phyloP scores from a whole-genome alignment of 2,797 vertebrate species.

The Bradypus variegatus region DNA sequence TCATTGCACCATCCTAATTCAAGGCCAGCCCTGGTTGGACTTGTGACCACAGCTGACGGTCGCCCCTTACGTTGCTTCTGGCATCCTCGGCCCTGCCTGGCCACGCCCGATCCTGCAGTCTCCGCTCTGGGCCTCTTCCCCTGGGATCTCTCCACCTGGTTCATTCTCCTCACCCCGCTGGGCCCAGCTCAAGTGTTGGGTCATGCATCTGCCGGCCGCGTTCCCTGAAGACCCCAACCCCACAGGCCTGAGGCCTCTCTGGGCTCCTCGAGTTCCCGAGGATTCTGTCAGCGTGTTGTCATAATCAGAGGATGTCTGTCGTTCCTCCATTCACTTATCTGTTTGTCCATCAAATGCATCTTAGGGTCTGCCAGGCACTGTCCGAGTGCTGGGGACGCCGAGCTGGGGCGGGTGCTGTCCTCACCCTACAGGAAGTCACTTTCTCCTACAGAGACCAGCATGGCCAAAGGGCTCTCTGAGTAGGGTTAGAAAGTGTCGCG shows the following conservation, averaged over 20 bases:
- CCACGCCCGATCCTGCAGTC: fast-evolving
- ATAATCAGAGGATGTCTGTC: fast-evolving
- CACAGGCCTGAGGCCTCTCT: background rate
- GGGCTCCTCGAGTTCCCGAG: background rate
- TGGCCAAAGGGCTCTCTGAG: fast-evolving
- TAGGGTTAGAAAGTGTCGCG: background rate
- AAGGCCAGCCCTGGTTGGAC: fast-evolving
- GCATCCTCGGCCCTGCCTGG: background rate
- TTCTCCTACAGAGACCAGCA: background rate
- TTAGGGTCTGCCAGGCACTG: background rate
- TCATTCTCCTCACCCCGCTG: no score
- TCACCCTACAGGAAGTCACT: background rate
- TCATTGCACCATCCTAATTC: no score
- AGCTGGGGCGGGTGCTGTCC: background rate
- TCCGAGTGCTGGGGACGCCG: fast-evolving
- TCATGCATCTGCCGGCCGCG: background rate
- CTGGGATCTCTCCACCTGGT: no score
- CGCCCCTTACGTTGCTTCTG: background rate
- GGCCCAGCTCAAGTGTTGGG: background rate
- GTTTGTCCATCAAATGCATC: fast-evolving
- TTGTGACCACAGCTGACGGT: no score
- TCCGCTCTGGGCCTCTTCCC: background rate
- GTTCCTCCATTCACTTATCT: fast-evolving
- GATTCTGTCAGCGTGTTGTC: fast-evolving
- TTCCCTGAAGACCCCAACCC: background rate